These are phyloP conservation scores for Capreolus pygargus DNA, from an alignment of 2,113 vertebrate genomes.

Conservation along the genomic window DNA sequence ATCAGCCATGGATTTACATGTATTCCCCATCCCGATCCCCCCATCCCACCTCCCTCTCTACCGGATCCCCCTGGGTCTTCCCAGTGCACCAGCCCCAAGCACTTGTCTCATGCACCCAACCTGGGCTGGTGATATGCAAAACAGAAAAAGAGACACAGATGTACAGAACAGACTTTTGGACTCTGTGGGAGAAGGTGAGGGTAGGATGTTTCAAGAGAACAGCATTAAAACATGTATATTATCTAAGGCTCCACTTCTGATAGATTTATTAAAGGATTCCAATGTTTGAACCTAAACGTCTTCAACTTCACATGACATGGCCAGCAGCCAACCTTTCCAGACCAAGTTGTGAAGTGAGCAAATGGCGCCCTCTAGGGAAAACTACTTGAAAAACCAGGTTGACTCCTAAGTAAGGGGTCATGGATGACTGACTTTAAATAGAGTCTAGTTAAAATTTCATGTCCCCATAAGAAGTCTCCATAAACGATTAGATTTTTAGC, in stretches of 20 bases:
- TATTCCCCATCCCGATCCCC: too few species aligned
- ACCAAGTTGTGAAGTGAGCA: background rate
- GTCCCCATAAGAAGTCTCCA: background rate
- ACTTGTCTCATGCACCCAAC: too few species aligned
- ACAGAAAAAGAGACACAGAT: too few species aligned
- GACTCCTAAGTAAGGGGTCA: background rate
- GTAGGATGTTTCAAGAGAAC: too few species aligned
- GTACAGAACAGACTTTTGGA: too few species aligned
- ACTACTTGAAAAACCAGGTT: conserved; percentile 34
- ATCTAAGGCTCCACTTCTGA: background rate
- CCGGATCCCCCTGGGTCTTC: too few species aligned
- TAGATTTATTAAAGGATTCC: background rate
- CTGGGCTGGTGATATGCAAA: too few species aligned
- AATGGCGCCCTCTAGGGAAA: conserved; percentile 84
- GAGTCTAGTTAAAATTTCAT: background rate
- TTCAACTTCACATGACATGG: background rate
- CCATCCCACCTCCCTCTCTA: too few species aligned
- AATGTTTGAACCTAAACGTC: background rate
- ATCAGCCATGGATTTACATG: too few species aligned
- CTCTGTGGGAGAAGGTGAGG: too few species aligned
- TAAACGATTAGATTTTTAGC: background rate
- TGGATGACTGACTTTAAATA: background rate
- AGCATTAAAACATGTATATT: too few species aligned
- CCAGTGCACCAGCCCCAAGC: too few species aligned
- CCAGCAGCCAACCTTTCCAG: background rate